A percentile compares a stretch with the other conserved stretches of the same genome.
phyloP scores from a whole-genome alignment of 2,888 invertebrate genomes.

The Microctonus hyperodae region DNA sequence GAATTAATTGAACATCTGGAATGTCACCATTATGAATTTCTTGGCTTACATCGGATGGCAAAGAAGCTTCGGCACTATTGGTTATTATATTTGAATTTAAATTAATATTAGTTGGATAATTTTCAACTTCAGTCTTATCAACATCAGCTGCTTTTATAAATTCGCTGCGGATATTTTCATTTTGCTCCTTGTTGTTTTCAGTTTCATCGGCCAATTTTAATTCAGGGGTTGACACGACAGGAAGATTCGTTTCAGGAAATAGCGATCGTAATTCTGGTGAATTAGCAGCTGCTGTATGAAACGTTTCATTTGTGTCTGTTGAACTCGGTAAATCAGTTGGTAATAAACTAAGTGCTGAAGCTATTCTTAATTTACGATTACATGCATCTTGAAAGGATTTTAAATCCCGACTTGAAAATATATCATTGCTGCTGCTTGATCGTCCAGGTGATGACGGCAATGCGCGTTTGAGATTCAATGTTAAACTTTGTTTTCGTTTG shows the following conservation, averaged over 20 bases:
- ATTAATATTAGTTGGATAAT: conserved; percentile 8
- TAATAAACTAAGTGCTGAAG: conserved; percentile 53
- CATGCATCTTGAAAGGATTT: conserved; percentile 50
- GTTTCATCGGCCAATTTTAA: not conserved
- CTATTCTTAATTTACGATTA: conserved; percentile 57
- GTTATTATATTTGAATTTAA: not conserved
- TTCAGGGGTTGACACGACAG: not conserved
- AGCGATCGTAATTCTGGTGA: conserved; percentile 55
- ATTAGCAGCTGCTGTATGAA: conserved; percentile 76
- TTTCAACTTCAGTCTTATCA: conserved; percentile 19
- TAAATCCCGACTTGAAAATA: conserved; percentile 46
- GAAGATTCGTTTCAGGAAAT: conserved; percentile 35
- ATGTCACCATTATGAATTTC: conserved; percentile 9
- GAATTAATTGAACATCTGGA: not conserved
- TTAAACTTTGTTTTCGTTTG: conserved; percentile 70
- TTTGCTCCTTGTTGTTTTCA: not conserved
- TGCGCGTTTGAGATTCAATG: conserved; percentile 71
- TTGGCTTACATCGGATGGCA: not conserved
- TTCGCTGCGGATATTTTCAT: conserved; percentile 29
- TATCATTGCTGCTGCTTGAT: conserved; percentile 49
- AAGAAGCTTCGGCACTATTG: not conserved
- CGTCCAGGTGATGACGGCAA: conserved; percentile 63
- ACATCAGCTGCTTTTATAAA: conserved; percentile 33
- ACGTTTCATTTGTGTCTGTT: conserved; percentile 71
- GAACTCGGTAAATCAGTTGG: conserved; percentile 52